Evolutionary conservation across 2,888 invertebrate species (phyloP).

Genomic region (Empis livida): DNA sequence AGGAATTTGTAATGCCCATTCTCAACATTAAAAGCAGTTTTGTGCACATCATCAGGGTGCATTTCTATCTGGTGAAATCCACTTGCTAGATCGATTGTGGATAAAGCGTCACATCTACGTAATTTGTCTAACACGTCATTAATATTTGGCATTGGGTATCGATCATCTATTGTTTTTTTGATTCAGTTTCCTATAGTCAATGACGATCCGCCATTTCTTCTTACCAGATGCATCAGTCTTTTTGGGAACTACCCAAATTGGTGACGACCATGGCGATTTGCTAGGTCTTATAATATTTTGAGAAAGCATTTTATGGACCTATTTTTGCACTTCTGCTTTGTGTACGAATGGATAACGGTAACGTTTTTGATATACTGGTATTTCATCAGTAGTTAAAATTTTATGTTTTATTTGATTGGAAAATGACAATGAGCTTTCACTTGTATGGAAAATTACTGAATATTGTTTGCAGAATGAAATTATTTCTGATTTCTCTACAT

Average conservation of each 20-base stretch:
- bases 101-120: background rate
- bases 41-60: slow-evolving; percentile 11
- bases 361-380: slow-evolving; percentile 1
- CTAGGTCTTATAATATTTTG: slow-evolving; percentile 2
- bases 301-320: slow-evolving; percentile 1
- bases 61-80: slow-evolving; percentile 18
- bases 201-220: background rate
- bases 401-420: background rate
- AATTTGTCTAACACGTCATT: background rate
- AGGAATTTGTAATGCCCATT: slow-evolving; percentile 13
- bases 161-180: background rate
- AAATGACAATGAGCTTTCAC: background rate
- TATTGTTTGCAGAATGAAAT: too few relatives aligned
- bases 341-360: slow-evolving; percentile 2
- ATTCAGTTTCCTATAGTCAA: background rate
- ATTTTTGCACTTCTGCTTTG: background rate
- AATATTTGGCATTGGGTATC: background rate
- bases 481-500: too few relatives aligned
- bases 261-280: slow-evolving; percentile 2
- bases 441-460: too few relatives aligned
- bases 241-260: slow-evolving; percentile 4
- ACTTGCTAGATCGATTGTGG: background rate
- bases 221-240: background rate
- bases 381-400: background rate
- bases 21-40: slow-evolving; percentile 14